phyloP scores from a whole-genome alignment of 2,797 vertebrate species.

The Syngnathus rostellatus region DNA sequence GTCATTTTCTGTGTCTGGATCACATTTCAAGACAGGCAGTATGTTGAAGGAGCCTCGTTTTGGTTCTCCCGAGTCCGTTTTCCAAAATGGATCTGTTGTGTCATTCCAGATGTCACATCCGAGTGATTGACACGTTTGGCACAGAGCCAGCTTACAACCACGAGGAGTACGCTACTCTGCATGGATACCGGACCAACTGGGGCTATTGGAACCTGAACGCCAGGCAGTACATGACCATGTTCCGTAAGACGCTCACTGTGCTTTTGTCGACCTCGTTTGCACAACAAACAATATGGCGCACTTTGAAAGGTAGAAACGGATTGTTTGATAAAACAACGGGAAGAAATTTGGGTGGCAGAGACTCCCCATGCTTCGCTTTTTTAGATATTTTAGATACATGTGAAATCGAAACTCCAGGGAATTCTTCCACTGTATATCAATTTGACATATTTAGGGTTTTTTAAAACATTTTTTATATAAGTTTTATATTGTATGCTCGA shows the following conservation, averaged over 20 bases:
- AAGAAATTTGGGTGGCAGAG: too few relatives aligned
- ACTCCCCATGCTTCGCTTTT: too few relatives aligned
- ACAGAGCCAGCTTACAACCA: conserved; percentile 95
- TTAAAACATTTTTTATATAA: too few relatives aligned
- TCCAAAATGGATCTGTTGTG: conserved; percentile 3
- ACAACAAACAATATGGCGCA: too few relatives aligned
- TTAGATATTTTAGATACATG: too few relatives aligned
- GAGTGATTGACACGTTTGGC: conserved; percentile 94
- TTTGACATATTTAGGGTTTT: background rate
- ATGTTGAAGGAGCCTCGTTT: too few relatives aligned
- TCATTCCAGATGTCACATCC: conserved; percentile 80
- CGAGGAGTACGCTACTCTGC: conserved; percentile 88
- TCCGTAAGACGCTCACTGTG: conserved; percentile 75
- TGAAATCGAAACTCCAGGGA: too few relatives aligned
- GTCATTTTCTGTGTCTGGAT: background rate
- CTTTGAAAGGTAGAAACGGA: too few relatives aligned
- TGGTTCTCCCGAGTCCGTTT: background rate
- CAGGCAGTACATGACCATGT: conserved; percentile 98
- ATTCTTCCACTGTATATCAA: background rate
- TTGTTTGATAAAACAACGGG: too few relatives aligned
- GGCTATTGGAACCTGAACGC: conserved; percentile 96
- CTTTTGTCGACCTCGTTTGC: background rate
- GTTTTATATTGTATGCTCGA: background rate
- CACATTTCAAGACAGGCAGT: background rate
- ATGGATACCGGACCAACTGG: conserved; percentile 94